Percentiles rank a stretch among this genome's conserved stretches.
Conservation (phyloP, 1,140 invertebrate species). For the Drosophila kepulauana region DNA sequence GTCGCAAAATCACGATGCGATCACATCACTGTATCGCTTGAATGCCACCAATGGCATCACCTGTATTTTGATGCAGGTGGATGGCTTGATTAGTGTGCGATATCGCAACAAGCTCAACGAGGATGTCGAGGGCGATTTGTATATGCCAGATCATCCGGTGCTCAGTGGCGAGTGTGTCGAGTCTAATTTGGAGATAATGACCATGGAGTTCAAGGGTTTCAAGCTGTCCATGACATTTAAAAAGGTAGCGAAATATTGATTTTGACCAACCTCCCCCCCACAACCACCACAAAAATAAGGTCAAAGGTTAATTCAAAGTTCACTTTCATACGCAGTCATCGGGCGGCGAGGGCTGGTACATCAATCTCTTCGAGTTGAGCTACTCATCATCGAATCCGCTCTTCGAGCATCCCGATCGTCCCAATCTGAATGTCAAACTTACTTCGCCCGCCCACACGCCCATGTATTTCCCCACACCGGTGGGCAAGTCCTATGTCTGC, state of each 20-base stretch:
- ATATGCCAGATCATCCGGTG: conserved; percentile 88
- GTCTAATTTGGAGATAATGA: conserved; percentile 89
- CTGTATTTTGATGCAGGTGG: conserved; percentile 88
- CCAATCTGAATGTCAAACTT: conserved; percentile 86
- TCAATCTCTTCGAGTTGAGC: conserved; percentile 89
- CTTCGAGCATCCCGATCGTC: conserved; percentile 86
- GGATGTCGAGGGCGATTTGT: conserved; percentile 88
- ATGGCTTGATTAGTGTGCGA: conserved; percentile 88
- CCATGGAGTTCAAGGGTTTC: conserved; percentile 90
- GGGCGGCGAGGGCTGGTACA: conserved; percentile 94
- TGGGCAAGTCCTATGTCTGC: conserved; percentile 93
- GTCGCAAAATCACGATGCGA: conserved; percentile 78
- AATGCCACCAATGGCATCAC: conserved; percentile 88
- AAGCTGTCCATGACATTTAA: conserved; percentile 89
- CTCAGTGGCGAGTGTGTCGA: conserved; percentile 89
- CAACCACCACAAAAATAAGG: conserved; percentile 23
- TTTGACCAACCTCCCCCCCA: background rate
- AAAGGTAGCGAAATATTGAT: conserved; percentile 78
- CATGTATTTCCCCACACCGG: conserved; percentile 92
- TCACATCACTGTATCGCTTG: conserved; percentile 88
- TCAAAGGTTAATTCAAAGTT: conserved; percentile 42
- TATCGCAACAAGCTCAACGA: conserved; percentile 89
- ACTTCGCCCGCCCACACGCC: conserved; percentile 87
- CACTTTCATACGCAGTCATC: conserved; percentile 85
- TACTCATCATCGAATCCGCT: conserved; percentile 87